Conservation (phyloP, 2,113 vertebrate genomes). For the Hyaena hyaena region DNA sequence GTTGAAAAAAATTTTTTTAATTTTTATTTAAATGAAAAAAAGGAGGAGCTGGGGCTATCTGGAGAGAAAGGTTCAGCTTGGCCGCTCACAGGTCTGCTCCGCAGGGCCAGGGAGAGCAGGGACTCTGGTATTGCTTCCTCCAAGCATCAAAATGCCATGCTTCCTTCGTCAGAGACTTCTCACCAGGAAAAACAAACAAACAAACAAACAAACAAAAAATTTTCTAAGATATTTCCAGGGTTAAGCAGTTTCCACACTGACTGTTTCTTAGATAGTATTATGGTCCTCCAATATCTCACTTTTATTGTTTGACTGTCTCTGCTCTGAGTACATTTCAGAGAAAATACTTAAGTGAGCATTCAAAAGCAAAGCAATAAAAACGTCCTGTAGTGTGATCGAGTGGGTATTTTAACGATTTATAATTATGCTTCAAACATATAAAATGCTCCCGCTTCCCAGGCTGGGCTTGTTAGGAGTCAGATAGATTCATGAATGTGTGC, state of each 20-base stretch:
- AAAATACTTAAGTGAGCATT: not conserved
- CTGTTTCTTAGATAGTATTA: not conserved
- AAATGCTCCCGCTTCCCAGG: not conserved
- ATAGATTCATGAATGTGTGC: not conserved
- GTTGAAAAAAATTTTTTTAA: too few species aligned
- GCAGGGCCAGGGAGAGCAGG: not conserved
- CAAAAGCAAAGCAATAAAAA: slow-evolving; percentile 33
- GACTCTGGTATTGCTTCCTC: not conserved
- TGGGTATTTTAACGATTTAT: slow-evolving; percentile 9
- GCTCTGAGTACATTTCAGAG: not conserved
- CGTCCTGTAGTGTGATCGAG: not conserved
- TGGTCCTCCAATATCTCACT: not conserved
- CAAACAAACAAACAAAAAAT: not conserved
- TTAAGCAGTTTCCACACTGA: not conserved
- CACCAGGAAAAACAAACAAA: not conserved
- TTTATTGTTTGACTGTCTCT: slow-evolving; percentile 7
- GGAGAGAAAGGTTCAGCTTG: not conserved
- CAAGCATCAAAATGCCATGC: not conserved
- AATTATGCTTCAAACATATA: not conserved
- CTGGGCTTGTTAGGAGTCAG: slow-evolving; percentile 8
- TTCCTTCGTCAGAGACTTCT: not conserved
- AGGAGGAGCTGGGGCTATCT: not conserved
- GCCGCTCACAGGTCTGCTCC: not conserved
- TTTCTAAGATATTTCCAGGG: not conserved
- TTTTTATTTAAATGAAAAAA: too few species aligned